Conservation (phyloP, 2,888 invertebrate species). For the Drosophila leonis region DNA sequence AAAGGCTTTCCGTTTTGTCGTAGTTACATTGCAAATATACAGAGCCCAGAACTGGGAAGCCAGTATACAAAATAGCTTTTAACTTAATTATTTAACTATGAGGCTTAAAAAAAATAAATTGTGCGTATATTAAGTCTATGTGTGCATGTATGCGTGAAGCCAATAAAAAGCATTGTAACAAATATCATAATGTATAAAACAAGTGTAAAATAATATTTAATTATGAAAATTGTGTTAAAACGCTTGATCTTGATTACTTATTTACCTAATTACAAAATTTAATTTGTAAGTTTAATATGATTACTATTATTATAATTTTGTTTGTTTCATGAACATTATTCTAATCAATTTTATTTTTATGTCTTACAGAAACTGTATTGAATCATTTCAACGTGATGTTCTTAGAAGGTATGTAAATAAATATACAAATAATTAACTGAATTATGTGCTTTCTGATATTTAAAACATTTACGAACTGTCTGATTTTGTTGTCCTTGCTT, state of each 20-base stretch:
- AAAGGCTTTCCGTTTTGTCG: not conserved
- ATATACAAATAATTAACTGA: not conserved
- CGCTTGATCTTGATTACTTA: not conserved
- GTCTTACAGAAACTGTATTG: constrained; percentile 25
- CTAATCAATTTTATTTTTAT: not conserved
- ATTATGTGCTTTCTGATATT: not conserved
- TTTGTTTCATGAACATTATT: not conserved
- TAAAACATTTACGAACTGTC: not conserved
- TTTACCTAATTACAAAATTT: not conserved
- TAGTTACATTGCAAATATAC: not conserved
- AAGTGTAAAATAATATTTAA: not conserved
- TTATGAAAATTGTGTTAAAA: not conserved
- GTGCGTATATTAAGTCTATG: not conserved
- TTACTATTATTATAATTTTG: not conserved
- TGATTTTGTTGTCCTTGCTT: not conserved
- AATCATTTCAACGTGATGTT: constrained; percentile 1
- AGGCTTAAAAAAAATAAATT: not conserved
- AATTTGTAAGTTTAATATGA: not conserved
- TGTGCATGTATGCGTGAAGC: not conserved
- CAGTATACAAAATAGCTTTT: too few species aligned
- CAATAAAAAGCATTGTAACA: not conserved
- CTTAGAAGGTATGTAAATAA: constrained; percentile 30
- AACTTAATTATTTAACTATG: not conserved
- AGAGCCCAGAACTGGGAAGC: too few species aligned
- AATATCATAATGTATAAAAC: not conserved